Base-by-base conservation (phyloP, 2,888 invertebrate genomes). In the Sesia apiformis region DNA sequence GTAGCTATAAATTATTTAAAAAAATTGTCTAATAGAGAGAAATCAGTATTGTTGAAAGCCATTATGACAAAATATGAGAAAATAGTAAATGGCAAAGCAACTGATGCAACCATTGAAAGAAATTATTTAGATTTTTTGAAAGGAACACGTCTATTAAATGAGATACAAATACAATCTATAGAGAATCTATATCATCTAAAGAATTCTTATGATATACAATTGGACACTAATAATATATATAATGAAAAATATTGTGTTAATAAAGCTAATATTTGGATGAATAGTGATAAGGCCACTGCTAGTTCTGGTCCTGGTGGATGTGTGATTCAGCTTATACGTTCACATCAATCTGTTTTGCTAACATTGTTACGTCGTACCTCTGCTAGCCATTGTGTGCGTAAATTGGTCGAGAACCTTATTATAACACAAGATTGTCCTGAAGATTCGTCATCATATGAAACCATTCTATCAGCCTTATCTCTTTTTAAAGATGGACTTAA, bases 51-150 rank as follows among this genome's bases (percentile, higher is more conserved):
- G 54, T 60, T 85, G 4, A 84, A 81, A 67, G 66, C 83, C 49
- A 62, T 81, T 3, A 60, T 78, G 43, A 67, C 72, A 38, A 88
- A 89, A 71, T 86, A 79, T 69, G 90, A 90, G 63, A 82, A 84
- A 66, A 72, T 87, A 49, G 73, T 88, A 55, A 76, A 64, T 55
- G 67, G 76, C 53, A 62, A 60, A 53, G 39, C 51, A 6, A 61
- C 59, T 56, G 69, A 76, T 63, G 62, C 69, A 23, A 61, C 60
- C 23, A 62, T 81, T 52, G 87, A 89, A 73, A 76, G 78, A 63
- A 89, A 85, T 63, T 90, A 86, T 58, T 71, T 89, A 51, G 90
- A 90, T 65, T 90, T 90, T 56, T 65, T 90, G 42, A 89, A 87
- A 63, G 85, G 86, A 4, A 80, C 82, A 8, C 64, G 73, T 53